Evolutionary conservation across 1,140 invertebrate species (phyloP).

Genomic region (Uloborus diversus): DNA sequence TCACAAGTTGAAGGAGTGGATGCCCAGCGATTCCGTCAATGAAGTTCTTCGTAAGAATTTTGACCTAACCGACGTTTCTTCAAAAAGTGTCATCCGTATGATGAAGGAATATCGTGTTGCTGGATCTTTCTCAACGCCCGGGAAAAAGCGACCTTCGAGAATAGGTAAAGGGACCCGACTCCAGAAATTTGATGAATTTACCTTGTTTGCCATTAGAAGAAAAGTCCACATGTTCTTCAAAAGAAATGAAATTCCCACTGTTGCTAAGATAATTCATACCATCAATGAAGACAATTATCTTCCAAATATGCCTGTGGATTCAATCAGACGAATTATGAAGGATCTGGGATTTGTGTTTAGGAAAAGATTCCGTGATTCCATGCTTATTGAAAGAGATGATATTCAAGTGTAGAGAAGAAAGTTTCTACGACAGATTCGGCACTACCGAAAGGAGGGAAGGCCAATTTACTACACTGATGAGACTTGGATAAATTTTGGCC

Average conservation of each 20-base stretch:
- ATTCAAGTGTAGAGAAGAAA: background rate
- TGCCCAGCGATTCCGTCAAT: background rate
- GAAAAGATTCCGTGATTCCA: background rate
- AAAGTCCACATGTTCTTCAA: background rate
- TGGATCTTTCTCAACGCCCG: too few relatives aligned
- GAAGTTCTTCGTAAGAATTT: background rate
- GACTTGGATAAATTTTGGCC: too few relatives aligned
- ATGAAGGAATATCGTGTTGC: too few relatives aligned
- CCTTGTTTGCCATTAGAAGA: background rate
- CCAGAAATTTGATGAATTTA: constrained; percentile 9
- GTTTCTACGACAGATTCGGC: background rate
- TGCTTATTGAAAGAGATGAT: too few relatives aligned
- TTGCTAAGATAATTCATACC: background rate
- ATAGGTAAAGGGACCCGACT: background rate
- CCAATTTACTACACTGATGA: background rate
- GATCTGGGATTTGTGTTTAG: background rate
- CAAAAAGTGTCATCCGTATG: too few relatives aligned
- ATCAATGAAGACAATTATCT: background rate
- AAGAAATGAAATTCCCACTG: background rate
- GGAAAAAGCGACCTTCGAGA: background rate
- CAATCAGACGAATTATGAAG: background rate
- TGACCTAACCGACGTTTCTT: background rate
- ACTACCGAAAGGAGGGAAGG: background rate
- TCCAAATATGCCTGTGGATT: background rate
- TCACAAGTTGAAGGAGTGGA: background rate